Percentiles rank a stretch among this genome's conserved stretches.
Conservation (phyloP, 2,113 vertebrate species). For the Ornithorhynchus anatinus region DNA sequence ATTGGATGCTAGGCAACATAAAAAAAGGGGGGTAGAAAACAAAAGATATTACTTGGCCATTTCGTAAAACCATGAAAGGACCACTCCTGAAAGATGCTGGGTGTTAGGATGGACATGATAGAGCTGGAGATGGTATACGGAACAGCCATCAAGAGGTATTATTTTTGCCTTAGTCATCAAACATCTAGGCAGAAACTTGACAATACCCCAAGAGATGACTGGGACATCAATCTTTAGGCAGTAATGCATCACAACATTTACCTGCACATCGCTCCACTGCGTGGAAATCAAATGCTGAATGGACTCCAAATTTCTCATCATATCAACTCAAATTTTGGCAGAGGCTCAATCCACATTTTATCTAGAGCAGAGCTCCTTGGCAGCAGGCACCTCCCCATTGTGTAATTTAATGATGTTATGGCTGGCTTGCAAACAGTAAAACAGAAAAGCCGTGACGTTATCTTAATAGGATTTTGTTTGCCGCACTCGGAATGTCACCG, state of each 20-base stretch:
- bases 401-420: constrained; percentile 59
- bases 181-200: not conserved
- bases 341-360: constrained; percentile 54
- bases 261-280: not conserved
- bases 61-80: too few species aligned
- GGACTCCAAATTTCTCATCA: constrained; percentile 41
- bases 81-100: too few species aligned
- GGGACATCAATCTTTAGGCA: not conserved
- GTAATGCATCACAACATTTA: not conserved
- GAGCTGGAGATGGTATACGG: too few species aligned
- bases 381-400: constrained; percentile 61
- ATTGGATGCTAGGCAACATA: too few species aligned
- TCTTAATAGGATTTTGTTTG: constrained; percentile 58
- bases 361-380: constrained; percentile 61
- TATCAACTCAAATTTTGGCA: constrained; percentile 54
- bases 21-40: too few species aligned
- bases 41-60: too few species aligned
- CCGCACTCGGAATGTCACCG: constrained; percentile 16
- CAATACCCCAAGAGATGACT: not conserved
- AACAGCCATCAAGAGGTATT: not conserved
- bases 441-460: constrained; percentile 62
- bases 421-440: constrained; percentile 64
- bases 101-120: too few species aligned
- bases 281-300: constrained; percentile 23
- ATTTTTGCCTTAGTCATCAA: not conserved